phyloP scores from a whole-genome alignment of 1,140 invertebrate species.

The Mercenaria mercenaria region DNA sequence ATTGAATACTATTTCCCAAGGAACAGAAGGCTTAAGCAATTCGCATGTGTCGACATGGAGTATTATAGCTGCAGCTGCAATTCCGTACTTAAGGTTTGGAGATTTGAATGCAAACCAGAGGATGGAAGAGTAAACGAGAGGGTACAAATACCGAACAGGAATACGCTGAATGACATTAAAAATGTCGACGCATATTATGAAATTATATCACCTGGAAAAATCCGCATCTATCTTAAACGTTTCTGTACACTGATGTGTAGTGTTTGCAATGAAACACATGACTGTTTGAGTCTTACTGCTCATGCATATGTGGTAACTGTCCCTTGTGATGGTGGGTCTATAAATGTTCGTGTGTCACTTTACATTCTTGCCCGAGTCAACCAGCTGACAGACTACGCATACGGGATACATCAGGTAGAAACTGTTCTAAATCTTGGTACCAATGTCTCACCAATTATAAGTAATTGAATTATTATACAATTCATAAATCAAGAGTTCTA shows the following conservation, averaged over 20 bases:
- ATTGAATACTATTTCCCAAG: not conserved
- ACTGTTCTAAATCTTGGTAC: not conserved
- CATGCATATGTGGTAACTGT: not conserved
- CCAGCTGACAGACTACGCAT: not conserved
- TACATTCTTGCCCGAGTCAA: not conserved
- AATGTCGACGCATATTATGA: not conserved
- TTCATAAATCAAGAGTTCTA: too few species aligned
- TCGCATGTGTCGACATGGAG: not conserved
- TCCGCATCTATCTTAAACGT: not conserved
- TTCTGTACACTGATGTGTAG: constrained; percentile 1
- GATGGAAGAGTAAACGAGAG: not conserved
- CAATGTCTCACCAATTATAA: too few species aligned
- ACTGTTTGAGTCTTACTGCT: not conserved
- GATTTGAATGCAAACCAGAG: not conserved
- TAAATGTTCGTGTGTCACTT: not conserved
- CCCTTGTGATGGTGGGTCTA: not conserved
- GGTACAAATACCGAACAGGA: not conserved
- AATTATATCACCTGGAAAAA: not conserved
- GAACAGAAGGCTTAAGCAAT: not conserved
- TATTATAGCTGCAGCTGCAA: not conserved
- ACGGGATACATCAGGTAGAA: not conserved
- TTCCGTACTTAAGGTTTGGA: not conserved
- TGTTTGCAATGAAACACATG: not conserved
- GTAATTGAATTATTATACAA: too few species aligned
- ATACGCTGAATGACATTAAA: not conserved